Conservation (phyloP, 2,113 vertebrate species). For the Hippocampus barbouri region DNA sequence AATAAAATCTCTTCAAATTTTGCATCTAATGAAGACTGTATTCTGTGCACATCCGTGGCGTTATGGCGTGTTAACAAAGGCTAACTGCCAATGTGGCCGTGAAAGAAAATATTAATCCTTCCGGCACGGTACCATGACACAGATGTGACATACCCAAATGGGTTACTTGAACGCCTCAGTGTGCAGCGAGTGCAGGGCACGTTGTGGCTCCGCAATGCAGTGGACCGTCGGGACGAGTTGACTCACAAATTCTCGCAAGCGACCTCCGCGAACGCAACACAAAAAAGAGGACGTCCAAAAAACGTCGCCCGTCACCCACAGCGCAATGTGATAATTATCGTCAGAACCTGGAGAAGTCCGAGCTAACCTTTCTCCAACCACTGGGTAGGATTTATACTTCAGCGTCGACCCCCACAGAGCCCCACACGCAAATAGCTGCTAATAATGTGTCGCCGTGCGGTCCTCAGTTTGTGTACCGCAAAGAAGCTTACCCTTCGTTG, state of each 20-base stretch:
- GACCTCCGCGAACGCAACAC: constrained; percentile 11
- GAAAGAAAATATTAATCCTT: not conserved
- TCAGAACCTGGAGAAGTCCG: not conserved
- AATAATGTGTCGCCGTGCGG: constrained; percentile 8
- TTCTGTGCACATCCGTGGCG: too few relatives aligned
- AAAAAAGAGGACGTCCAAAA: not conserved
- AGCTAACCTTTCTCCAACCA: constrained; percentile 16
- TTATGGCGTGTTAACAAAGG: not conserved
- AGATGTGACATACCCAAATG: not conserved
- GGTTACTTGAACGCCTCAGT: not conserved
- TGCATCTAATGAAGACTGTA: too few relatives aligned
- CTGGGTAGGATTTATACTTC: constrained; percentile 7
- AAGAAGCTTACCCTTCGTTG: constrained; percentile 37
- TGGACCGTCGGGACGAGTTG: constrained; percentile 28
- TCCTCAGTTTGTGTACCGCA: constrained; percentile 14
- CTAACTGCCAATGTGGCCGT: constrained; percentile 6
- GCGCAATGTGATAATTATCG: not conserved
- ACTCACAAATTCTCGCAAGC: constrained; percentile 31
- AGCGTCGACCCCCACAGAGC: constrained; percentile 3
- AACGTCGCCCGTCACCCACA: not conserved
- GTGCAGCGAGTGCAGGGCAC: constrained; percentile 7
- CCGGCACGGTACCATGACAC: not conserved
- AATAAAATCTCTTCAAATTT: too few relatives aligned
- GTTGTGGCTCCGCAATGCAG: constrained; percentile 60
- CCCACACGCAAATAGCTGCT: constrained; percentile 6